Evolutionary conservation across 2,888 invertebrate genomes (phyloP), one percentile per base, ranked within the genome.

Genomic region (Pristionchus entomophagus): DNA sequence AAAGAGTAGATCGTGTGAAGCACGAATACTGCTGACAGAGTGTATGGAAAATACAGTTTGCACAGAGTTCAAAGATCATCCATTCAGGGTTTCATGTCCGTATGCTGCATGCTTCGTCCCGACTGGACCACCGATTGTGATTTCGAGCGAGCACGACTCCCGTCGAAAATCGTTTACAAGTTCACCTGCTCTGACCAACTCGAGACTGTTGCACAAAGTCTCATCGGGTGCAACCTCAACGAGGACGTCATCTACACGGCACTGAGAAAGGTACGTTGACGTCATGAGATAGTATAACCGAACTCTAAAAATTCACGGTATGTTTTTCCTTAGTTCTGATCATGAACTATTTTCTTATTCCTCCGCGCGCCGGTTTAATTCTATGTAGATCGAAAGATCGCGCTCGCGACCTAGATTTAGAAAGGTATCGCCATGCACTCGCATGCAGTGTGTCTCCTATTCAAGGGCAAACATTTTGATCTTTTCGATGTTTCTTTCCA

Each of bases 71-170:
- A 26, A 8, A n/a, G 26, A 26, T 56, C n/a, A 26, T 26, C 2
- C 6, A 29, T 26, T 17, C 5, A 26, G 29, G 5, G 0, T 59
- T 17, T 81, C 53, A 81, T 81, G 80, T 81, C 80, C 12, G 35
- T 81, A 3, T 81, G 80, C 22, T 81, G 80, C 53, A n/a, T 81
- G 8, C 80, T 81, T 2, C 80, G 80, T 22, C 80, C 80, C 53
- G 80, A 81, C 29, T 81, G 80, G 80, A 53, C 41, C 4, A 53
- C 19, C 29, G 22, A 17, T n/a, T n/a, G 17, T 22, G 26, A 51
- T 4, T 45, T 29, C 26, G 65, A 69, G 29, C 10, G 65, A 5
- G 3, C 19, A 3, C 14, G 6, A 35, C 80, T 81, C 8, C 80
- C 80, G 12, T 35, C 29, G 8, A 81, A 35, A 12, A 32, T 81